These are phyloP conservation scores for Dunckerocampus dactyliophorus DNA, from an alignment of 2,113 vertebrate genomes.

Conservation along the genomic window DNA sequence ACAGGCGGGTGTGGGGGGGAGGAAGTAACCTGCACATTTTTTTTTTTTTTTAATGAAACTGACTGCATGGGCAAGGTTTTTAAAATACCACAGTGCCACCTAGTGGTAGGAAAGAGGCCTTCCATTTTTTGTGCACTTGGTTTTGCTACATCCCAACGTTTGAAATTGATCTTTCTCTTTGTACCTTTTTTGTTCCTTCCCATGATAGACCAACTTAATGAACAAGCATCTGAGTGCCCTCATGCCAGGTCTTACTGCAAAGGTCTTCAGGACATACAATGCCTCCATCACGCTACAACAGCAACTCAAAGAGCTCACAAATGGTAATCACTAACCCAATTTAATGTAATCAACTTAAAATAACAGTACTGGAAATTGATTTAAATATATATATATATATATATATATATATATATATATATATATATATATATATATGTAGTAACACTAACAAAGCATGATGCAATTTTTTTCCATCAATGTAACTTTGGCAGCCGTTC, in stretches of 20 bases:
- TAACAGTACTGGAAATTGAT: background rate
- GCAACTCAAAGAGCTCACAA: constrained; percentile 74
- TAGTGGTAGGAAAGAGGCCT: constrained; percentile 31
- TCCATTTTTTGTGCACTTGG: background rate
- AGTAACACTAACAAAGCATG: background rate
- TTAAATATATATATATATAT: too few species aligned
- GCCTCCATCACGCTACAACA: constrained; percentile 79
- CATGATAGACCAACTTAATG: constrained; percentile 61
- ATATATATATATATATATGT: too few species aligned
- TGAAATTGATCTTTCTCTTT: background rate
- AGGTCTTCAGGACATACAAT: constrained; percentile 80
- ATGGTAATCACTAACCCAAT: constrained; percentile 52
- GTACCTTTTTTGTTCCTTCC: background rate
- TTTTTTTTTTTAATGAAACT: constrained; percentile 37
- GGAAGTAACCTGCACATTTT: constrained; percentile 13
- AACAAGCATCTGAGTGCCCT: constrained; percentile 77
- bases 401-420: too few species aligned
- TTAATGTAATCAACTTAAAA: too few species aligned
- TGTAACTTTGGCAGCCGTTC: background rate
- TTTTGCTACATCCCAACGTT: background rate
- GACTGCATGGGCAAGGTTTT: constrained; percentile 16
- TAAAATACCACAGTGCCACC: constrained; percentile 57
- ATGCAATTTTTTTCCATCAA: background rate
- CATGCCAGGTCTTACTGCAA: constrained; percentile 76
- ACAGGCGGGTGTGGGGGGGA: constrained; percentile 11